Conservation (phyloP, 1,140 invertebrate species). For the Calephelis virginiensis region DNA sequence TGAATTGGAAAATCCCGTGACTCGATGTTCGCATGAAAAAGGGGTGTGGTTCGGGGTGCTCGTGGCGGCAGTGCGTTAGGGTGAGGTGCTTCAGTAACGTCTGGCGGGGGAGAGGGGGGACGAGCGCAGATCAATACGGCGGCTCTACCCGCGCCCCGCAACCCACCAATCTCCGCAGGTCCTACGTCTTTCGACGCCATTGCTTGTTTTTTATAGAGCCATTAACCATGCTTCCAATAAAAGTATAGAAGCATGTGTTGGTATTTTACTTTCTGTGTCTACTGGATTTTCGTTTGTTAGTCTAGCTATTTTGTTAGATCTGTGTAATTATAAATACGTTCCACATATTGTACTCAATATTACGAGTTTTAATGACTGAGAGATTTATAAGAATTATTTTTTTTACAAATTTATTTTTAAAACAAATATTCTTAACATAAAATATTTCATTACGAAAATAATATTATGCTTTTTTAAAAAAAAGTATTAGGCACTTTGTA, state of each 20-base stretch:
- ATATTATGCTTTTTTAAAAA: too few relatives aligned
- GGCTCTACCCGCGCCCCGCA: constrained; percentile 50
- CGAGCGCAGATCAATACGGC: constrained; percentile 63
- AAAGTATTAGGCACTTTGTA: too few relatives aligned
- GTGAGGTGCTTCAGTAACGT: constrained; percentile 63
- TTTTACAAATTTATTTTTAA: too few relatives aligned
- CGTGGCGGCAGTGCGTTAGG: constrained; percentile 36
- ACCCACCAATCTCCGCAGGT: constrained; percentile 65
- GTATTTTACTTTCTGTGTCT: constrained; percentile 37
- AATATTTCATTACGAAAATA: too few relatives aligned
- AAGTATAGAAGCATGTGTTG: constrained; percentile 64
- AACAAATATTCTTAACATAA: too few relatives aligned
- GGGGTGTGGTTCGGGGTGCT: constrained; percentile 65
- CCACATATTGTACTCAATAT: too few relatives aligned
- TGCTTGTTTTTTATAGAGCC: constrained; percentile 71
- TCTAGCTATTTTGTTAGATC: not conserved
- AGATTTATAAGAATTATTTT: too few relatives aligned
- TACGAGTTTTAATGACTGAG: too few relatives aligned
- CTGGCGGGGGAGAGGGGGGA: constrained; percentile 49
- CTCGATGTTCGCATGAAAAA: constrained; percentile 63
- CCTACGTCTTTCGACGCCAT: constrained; percentile 74
- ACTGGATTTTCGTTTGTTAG: constrained; percentile 18
- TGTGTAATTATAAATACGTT: too few relatives aligned
- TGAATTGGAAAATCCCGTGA: constrained; percentile 77
- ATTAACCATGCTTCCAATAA: constrained; percentile 66